Base-by-base conservation (phyloP, 2,888 invertebrate genomes). In the Hartigia nigra region DNA sequence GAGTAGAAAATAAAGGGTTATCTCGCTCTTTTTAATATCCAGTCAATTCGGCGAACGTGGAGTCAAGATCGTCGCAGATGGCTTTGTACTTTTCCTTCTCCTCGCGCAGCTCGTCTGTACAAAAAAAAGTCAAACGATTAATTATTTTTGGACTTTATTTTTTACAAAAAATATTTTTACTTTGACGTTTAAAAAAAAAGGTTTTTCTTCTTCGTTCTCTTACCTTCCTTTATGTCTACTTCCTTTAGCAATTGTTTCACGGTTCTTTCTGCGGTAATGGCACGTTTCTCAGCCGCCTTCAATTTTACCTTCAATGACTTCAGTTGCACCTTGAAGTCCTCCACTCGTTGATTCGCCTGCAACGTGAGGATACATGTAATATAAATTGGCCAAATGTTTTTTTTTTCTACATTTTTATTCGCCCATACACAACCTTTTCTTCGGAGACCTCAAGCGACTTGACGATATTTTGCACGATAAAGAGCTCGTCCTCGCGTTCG, bases 1-100 rank as follows among this genome's bases (percentile, higher is more conserved):
- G 79, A 82, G 81, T 82, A 81, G 79, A 81, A 82, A 82, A 82
- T 82, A 74, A 82, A 81, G 75, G 14, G 37, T 74, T 34, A 12
- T 77, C 23, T 76, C 39, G 39, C 75, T 74, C n/a, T 76, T 83
- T 94, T 83, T 94, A 95, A 91, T 95, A 95, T 91, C 95, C 95
- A 89, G 95, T 95, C 92, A 95, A 93, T 91, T 95, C 95, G 90
- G 95, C 94, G 93, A 95, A 95, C 86, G 96, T 96, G 89, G 93
- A 92, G 92, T 96, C 96, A 92, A 96, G 92, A 91, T 96, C 96
- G 92, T 96, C 95, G 92, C 95, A 95, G 92, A 96, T 95, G 86
- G 94, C 93, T 93, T 95, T 96, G 94, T 95, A 96, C 92, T 95
- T 95, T 92, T 96, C 95, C 93, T 96, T 96, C 88, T 94, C 94